Conservation (phyloP, 2,888 invertebrate species). For the Saturnia japonica region DNA sequence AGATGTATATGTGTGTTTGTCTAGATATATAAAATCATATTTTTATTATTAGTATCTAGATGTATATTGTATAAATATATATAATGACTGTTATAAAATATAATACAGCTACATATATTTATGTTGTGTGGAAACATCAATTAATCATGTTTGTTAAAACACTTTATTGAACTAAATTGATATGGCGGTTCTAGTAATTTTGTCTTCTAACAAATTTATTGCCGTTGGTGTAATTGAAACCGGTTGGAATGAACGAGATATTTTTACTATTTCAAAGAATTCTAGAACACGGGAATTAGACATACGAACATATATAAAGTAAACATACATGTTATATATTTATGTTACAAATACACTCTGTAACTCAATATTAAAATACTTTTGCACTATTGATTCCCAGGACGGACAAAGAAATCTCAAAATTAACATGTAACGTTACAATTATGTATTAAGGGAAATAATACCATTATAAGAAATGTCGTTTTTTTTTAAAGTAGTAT, state of each 20-base stretch:
- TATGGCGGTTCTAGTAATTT: slow-evolving; percentile 6
- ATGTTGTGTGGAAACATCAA: slow-evolving; percentile 3
- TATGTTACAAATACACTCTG: not conserved
- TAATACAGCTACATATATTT: not conserved
- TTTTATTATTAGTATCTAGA: not conserved
- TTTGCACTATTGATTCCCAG: not conserved
- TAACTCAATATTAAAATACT: not conserved
- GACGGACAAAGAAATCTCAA: not conserved
- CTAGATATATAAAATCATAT: no score
- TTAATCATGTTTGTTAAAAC: slow-evolving; percentile 10
- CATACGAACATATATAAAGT: not conserved
- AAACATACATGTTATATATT: not conserved
- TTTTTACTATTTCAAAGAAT: slow-evolving; percentile 7
- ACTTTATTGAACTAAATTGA: slow-evolving; percentile 19
- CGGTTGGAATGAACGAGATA: slow-evolving; percentile 12
- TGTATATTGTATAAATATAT: no score
- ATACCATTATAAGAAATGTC: no score
- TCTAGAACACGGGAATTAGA: slow-evolving; percentile 5
- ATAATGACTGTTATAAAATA: not conserved
- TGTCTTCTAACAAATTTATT: slow-evolving; percentile 16
- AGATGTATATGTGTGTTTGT: no score
- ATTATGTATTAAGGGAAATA: not conserved
- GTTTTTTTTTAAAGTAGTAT: no score
- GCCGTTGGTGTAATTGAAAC: slow-evolving; percentile 14
- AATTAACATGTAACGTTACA: not conserved